phyloP scores from a whole-genome alignment of 1,140 invertebrate genomes.

The Papilio aristodemus region DNA sequence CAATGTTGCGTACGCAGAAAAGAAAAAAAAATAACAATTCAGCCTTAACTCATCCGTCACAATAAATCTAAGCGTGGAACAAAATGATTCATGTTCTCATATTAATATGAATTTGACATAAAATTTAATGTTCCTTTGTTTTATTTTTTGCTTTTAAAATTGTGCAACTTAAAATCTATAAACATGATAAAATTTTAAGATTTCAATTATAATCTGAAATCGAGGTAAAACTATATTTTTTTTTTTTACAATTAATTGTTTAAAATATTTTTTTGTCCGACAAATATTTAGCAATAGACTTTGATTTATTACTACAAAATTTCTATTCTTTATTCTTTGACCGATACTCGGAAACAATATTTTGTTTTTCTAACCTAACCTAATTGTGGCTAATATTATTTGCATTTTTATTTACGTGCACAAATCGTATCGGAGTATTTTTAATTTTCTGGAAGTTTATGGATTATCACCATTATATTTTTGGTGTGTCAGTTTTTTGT shows the following conservation, averaged over 20 bases:
- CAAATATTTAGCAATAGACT: neutral
- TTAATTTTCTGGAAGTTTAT: too few relatives aligned
- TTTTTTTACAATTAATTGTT: conserved; percentile 2
- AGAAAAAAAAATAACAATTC: neutral
- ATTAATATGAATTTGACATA: conserved; percentile 8
- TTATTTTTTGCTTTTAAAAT: conserved; percentile 14
- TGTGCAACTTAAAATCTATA: conserved; percentile 9
- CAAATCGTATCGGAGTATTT: too few relatives aligned
- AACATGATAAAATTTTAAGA: neutral
- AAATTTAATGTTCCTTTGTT: conserved; percentile 28
- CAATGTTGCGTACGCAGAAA: conserved; percentile 34
- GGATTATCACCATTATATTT: too few relatives aligned
- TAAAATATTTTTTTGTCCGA: conserved; percentile 3
- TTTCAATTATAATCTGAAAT: conserved; percentile 20
- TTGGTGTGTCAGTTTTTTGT: too few relatives aligned
- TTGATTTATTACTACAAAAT: neutral
- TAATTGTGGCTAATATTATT: too few relatives aligned
- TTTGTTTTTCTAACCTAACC: neutral
- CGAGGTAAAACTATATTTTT: neutral
- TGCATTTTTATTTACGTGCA: too few relatives aligned
- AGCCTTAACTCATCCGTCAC: neutral
- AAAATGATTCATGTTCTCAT: neutral
- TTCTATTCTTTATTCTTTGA: conserved; percentile 21
- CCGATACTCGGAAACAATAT: neutral
- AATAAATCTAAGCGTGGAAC: conserved; percentile 23